Percentiles rank a stretch among this genome's conserved stretches.
Evolutionary conservation across 2,888 invertebrate species (phyloP).

Genomic region (Sturmia bella): DNA sequence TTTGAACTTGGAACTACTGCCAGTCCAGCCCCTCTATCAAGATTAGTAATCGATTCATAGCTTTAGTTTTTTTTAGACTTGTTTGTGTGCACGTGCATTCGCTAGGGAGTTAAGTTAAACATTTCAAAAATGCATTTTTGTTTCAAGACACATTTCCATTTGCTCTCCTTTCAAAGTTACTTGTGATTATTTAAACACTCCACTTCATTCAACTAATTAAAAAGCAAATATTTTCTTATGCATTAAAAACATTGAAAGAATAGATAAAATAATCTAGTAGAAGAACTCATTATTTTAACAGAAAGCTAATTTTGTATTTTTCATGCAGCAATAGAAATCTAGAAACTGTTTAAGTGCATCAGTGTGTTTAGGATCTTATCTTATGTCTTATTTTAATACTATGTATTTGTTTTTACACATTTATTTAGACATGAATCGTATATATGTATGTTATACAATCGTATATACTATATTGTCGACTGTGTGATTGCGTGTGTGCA

Average conservation of each 20-base stretch:
- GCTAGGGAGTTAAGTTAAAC: no score
- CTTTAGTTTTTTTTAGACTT: no score
- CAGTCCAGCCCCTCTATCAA: no score
- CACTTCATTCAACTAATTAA: constrained; percentile 55
- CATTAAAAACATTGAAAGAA: constrained; percentile 38
- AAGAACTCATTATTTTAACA: constrained; percentile 10
- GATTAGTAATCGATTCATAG: no score
- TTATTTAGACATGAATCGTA: constrained; percentile 53
- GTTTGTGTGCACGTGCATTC: no score
- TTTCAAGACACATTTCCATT: constrained; percentile 4
- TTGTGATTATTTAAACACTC: constrained; percentile 46
- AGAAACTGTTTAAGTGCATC: neutral
- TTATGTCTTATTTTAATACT: constrained; percentile 56
- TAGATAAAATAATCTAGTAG: constrained; percentile 32
- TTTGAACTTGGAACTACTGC: no score
- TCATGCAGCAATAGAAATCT: constrained; percentile 18
- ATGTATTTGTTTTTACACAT: constrained; percentile 65
- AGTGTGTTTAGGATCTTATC: constrained; percentile 45
- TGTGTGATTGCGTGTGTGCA: neutral
- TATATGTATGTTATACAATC: neutral
- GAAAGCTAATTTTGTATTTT: constrained; percentile 8
- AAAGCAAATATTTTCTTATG: constrained; percentile 60
- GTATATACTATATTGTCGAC: neutral
- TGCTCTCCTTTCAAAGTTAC: constrained; percentile 18
- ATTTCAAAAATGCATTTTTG: no score